A percentile compares a stretch with the other conserved stretches of the same genome.
Conservation (phyloP, 2,888 invertebrate species). For the Napeogenes sylphis region DNA sequence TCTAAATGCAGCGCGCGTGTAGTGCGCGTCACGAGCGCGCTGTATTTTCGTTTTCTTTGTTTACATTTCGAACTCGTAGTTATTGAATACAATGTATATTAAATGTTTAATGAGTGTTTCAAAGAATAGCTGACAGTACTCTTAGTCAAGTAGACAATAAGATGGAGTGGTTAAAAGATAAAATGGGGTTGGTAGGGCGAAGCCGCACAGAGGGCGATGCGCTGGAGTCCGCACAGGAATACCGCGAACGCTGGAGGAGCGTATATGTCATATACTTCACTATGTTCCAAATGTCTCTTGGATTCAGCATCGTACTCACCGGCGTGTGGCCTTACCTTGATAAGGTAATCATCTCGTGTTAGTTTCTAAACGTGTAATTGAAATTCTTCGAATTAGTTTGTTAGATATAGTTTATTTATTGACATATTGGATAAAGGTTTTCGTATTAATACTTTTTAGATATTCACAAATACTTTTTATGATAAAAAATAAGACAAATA, state of each 20-base stretch:
- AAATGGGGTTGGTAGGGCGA: slow-evolving; percentile 36
- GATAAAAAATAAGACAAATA: no score
- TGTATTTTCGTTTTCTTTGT: slow-evolving; percentile 36
- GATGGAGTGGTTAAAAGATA: slow-evolving; percentile 55
- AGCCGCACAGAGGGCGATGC: slow-evolving; percentile 35
- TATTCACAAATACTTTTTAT: no score
- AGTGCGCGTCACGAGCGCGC: slow-evolving; percentile 21
- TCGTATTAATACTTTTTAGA: no score
- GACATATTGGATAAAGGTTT: neutral
- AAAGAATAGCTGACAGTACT: slow-evolving; percentile 16
- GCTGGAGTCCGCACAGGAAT: slow-evolving; percentile 83
- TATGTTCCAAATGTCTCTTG: slow-evolving; percentile 92
- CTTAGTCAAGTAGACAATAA: slow-evolving; percentile 14
- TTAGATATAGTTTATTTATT: neutral
- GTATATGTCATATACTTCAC: slow-evolving; percentile 91
- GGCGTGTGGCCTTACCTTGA: slow-evolving; percentile 93
- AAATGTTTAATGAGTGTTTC: slow-evolving; percentile 4
- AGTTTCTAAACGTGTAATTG: neutral
- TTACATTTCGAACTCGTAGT: slow-evolving; percentile 29
- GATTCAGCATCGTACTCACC: slow-evolving; percentile 91
- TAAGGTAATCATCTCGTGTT: slow-evolving; percentile 75
- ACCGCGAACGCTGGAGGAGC: slow-evolving; percentile 85
- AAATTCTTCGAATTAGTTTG: neutral
- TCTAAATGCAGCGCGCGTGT: slow-evolving; percentile 20
- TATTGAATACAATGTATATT: slow-evolving; percentile 8